A percentile compares a stretch with the other conserved stretches of the same genome.
Evolutionary conservation across 2,888 invertebrate genomes (phyloP).

Genomic region (Folsomia manolachei): DNA sequence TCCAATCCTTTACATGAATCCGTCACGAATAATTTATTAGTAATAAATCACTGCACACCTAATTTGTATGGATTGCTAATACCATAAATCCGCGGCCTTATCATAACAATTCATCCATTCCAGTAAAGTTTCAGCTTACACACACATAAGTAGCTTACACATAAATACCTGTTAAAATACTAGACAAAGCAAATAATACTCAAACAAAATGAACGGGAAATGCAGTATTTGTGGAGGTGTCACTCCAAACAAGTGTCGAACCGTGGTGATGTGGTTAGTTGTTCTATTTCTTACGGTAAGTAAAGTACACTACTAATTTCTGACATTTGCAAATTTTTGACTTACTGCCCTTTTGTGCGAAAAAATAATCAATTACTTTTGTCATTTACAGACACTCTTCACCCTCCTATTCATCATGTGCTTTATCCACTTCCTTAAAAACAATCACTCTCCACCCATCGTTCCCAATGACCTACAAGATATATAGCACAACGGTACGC

Average conservation of each 20-base stretch:
- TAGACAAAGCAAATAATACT: too few species aligned
- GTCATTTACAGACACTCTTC: constrained; percentile 36
- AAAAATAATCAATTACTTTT: neutral
- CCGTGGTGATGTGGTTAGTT: constrained; percentile 32
- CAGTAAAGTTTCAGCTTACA: too few species aligned
- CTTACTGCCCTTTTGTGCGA: neutral
- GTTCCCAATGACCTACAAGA: constrained; percentile 31
- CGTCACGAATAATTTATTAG: too few species aligned
- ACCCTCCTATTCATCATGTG: constrained; percentile 41
- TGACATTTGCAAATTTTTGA: constrained; percentile 6
- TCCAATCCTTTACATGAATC: too few species aligned
- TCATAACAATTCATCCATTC: too few species aligned
- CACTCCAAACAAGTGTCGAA: neutral
- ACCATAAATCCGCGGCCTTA: too few species aligned
- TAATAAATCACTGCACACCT: too few species aligned
- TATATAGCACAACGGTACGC: constrained; percentile 14
- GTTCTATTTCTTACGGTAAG: constrained; percentile 42
- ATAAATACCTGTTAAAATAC: too few species aligned
- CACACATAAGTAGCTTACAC: too few species aligned
- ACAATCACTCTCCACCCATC: constrained; percentile 34
- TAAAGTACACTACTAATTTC: too few species aligned
- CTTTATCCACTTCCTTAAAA: constrained; percentile 41
- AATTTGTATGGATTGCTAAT: too few species aligned
- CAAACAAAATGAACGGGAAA: neutral
- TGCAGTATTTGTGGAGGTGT: neutral